A percentile compares a stretch with the other conserved stretches of the same genome.
Conservation (phyloP, 2,888 invertebrate species). For the Diaphora mendica region DNA sequence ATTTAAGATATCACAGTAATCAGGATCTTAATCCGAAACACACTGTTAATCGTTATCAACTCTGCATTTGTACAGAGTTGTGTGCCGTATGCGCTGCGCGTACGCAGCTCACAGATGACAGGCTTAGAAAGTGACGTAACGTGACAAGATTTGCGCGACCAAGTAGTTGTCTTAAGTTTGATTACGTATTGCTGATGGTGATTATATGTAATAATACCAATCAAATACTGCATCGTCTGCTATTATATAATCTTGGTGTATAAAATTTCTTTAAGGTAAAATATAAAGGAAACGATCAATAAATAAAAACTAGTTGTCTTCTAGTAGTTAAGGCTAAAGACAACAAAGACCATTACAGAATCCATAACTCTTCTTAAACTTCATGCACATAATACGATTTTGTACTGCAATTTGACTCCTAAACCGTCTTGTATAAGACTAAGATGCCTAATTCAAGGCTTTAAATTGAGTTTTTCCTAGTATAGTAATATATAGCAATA, state of each 20-base stretch:
- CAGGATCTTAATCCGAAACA: constrained; percentile 7
- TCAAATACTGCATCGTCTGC: not conserved
- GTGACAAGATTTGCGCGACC: constrained; percentile 1
- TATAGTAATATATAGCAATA: too few species aligned
- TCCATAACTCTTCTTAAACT: too few species aligned
- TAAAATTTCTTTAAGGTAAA: not conserved
- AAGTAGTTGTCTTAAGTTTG: not conserved
- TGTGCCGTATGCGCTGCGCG: constrained; percentile 14
- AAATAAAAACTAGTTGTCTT: not conserved
- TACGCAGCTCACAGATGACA: constrained; percentile 7
- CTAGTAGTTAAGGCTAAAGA: not conserved
- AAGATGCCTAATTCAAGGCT: too few species aligned
- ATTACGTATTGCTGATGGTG: not conserved
- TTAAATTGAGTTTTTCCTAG: too few species aligned
- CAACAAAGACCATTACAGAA: too few species aligned
- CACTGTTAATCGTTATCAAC: constrained; percentile 20
- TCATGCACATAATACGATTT: too few species aligned
- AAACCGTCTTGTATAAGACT: too few species aligned
- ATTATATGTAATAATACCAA: not conserved
- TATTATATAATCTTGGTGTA: not conserved
- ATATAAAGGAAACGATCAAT: not conserved
- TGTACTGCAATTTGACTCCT: too few species aligned
- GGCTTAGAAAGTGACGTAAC: constrained; percentile 22
- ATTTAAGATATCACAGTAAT: not conserved
- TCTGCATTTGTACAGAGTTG: constrained; percentile 14